A percentile compares a stretch with the other conserved stretches of the same genome.
These are phyloP conservation scores for Troides oblongomaculatus DNA, from an alignment of 2,888 invertebrate genomes.

Conservation along the genomic window DNA sequence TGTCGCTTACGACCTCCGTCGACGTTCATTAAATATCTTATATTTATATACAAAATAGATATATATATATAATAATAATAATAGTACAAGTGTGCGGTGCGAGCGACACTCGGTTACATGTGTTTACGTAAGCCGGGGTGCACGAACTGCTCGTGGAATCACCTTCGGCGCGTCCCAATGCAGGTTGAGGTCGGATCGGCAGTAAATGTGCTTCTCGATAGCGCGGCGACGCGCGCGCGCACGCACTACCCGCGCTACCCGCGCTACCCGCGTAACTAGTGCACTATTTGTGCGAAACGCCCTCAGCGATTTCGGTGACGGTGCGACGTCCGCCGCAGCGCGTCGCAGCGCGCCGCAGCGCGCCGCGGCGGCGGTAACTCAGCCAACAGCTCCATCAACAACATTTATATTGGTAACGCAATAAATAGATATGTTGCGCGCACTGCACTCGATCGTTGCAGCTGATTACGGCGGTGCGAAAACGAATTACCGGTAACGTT, in stretches of 20 bases:
- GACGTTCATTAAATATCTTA: too few species aligned
- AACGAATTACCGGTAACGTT: slow-evolving; percentile 8
- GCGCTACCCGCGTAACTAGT: too few species aligned
- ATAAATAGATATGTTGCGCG: not conserved
- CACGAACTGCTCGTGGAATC: slow-evolving; percentile 63
- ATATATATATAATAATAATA: too few species aligned
- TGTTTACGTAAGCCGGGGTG: slow-evolving; percentile 71
- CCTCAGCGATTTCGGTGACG: too few species aligned
- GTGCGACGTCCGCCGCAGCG: too few species aligned
- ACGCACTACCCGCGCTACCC: slow-evolving; percentile 29
- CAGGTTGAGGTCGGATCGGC: slow-evolving; percentile 68
- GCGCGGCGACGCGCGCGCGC: slow-evolving; percentile 48
- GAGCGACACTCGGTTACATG: slow-evolving; percentile 62
- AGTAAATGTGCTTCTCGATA: slow-evolving; percentile 69
- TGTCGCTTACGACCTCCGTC: too few species aligned
- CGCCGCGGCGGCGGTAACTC: too few species aligned
- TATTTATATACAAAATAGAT: too few species aligned
- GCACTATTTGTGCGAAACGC: not conserved
- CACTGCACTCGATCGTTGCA: not conserved
- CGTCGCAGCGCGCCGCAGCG: too few species aligned
- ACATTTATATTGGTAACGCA: too few species aligned
- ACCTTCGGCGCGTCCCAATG: slow-evolving; percentile 73
- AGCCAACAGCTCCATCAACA: too few species aligned
- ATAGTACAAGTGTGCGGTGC: not conserved
- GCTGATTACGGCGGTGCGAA: not conserved